Conservation (phyloP, 2,888 invertebrate species). For the Hylaea fasciaria region DNA sequence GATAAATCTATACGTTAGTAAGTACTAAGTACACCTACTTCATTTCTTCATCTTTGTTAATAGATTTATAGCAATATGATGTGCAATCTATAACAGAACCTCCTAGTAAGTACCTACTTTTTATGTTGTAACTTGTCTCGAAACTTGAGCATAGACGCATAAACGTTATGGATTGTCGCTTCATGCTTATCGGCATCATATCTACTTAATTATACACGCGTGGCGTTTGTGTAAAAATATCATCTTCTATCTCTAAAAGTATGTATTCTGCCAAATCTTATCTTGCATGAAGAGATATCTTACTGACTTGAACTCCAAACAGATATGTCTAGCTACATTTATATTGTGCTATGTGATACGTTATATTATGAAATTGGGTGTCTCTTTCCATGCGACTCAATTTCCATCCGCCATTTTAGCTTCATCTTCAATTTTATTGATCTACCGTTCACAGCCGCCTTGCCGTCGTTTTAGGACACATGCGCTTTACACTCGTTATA, state of each 20-base stretch:
- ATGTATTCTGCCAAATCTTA: slow-evolving; percentile 18
- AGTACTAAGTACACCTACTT: no score
- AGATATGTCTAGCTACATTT: neutral
- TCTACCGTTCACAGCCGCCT: slow-evolving; percentile 10
- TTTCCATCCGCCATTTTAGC: slow-evolving; percentile 25
- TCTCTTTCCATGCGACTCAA: neutral
- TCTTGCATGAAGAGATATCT: slow-evolving; percentile 19
- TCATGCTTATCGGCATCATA: slow-evolving; percentile 29
- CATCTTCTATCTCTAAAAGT: slow-evolving; percentile 21
- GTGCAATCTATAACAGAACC: slow-evolving; percentile 18
- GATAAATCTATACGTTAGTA: slow-evolving; percentile 12
- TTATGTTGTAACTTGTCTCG: slow-evolving; percentile 18
- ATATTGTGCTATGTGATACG: no score
- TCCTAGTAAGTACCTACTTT: slow-evolving; percentile 5
- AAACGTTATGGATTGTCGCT: slow-evolving; percentile 21
- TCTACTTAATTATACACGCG: slow-evolving; percentile 28
- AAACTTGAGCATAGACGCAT: slow-evolving; percentile 22
- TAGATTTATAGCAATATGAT: slow-evolving; percentile 11
- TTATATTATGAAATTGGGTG: no score
- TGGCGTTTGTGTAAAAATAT: slow-evolving; percentile 38
- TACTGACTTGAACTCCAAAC: neutral
- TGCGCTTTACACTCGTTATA: neutral
- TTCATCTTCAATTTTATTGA: slow-evolving; percentile 31
- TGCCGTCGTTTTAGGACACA: neutral
- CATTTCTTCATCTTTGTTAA: slow-evolving; percentile 18